A percentile compares a stretch with the other conserved stretches of the same genome.
These are phyloP conservation scores for Bradypodion ventrale DNA, from an alignment of 2,797 vertebrate genomes.

Conservation along the genomic window DNA sequence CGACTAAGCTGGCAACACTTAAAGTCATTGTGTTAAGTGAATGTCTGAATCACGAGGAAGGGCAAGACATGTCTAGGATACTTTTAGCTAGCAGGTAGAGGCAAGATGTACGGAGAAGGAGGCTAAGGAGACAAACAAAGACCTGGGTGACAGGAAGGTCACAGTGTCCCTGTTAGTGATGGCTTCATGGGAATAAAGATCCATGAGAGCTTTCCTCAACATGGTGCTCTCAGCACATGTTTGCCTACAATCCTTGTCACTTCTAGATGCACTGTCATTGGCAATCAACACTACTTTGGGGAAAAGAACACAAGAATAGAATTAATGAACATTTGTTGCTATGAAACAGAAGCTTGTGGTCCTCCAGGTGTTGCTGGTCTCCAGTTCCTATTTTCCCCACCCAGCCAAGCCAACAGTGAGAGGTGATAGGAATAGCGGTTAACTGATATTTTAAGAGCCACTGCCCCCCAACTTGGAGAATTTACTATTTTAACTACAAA, in stretches of 20 bases:
- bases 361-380: too few species aligned
- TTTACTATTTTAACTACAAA: too few species aligned
- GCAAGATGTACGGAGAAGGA: not conserved
- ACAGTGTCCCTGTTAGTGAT: not conserved
- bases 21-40: constrained; percentile 9
- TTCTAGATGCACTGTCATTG: too few species aligned
- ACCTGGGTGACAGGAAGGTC: not conserved
- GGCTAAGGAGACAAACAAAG: too few species aligned
- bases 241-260: too few species aligned
- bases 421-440: not conserved
- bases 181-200: not conserved
- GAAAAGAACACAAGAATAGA: too few species aligned
- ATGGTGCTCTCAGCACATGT: not conserved
- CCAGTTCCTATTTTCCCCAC: not conserved
- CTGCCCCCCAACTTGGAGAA: too few species aligned
- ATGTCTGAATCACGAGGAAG: not conserved
- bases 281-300: too few species aligned
- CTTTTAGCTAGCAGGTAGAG: not conserved
- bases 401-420: not conserved
- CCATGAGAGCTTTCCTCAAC: not conserved
- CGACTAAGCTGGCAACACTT: not conserved
- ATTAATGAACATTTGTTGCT: too few species aligned
- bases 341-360: not conserved
- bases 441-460: too few species aligned
- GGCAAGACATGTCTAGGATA: not conserved